Evolutionary conservation across 2,797 vertebrate species (phyloP), one percentile per base, ranked within the genome.

Genomic region (Centropyge bicolor): DNA sequence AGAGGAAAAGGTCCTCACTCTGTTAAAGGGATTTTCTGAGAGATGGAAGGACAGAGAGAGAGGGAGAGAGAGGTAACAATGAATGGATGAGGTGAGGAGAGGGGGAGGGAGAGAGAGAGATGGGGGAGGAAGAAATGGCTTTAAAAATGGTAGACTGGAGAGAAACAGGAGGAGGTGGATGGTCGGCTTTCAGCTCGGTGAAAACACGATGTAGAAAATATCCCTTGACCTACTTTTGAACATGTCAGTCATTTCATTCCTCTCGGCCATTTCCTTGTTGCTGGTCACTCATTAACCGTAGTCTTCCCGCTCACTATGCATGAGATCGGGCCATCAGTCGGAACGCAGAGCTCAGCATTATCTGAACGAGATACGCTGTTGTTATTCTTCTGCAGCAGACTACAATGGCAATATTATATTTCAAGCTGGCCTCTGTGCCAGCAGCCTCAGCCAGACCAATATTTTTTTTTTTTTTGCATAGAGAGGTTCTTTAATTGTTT

Each of bases 1-100:
- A 86, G 81, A 88, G 79, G 83, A 75, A 89, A 89, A 87, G 81
- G 86, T 85, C 85, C 68, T 86, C 76, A 56, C 82, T 87, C 84
- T 79, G 80, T 86, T 88, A 86, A 92, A 90, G 85, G 88, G 87
- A 88, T 92, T 93, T 89, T 87, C 86, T 76, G 74, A 75, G 85
- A 80, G 84, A 91, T 61, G 64, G 79, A 76, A 51, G 54, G 77
- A 80, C 49, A 40, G 3, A 40, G 56, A 74, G 61, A 54, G 78
- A 87, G 56, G 22, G 64, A 62, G 71, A 55, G 63, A 13, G 56
- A 20, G 73, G 76, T 76, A 78, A 65, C 75, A 82, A 62, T 76
- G 73, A 87, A 76, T 46, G 65, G 67, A 52, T 31, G 6, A n/a
- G 19, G 1, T 8, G 51, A 54, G 67, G 63, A 57, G 62, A 40